Evolutionary conservation across 2,113 vertebrate genomes (phyloP).

Genomic region (Engraulis encrasicolus): DNA sequence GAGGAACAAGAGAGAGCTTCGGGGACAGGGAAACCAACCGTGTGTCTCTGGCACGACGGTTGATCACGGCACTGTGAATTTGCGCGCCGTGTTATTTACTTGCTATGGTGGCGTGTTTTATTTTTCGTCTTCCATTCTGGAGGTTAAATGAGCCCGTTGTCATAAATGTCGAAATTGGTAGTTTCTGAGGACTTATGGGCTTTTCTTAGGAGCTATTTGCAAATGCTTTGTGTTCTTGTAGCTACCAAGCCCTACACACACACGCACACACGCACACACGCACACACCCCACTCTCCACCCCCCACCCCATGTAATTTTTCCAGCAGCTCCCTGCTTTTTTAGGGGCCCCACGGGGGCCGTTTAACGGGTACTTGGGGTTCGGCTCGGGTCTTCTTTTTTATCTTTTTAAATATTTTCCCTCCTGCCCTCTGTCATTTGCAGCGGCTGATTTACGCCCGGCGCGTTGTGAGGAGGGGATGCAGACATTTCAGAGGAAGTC

Average conservation of each 20-base stretch:
- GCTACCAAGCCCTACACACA: slow-evolving; percentile 55
- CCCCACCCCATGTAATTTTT: slow-evolving; percentile 78
- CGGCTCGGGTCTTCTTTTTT: slow-evolving; percentile 74
- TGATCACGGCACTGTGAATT: slow-evolving; percentile 43
- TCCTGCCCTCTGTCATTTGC: slow-evolving; percentile 85
- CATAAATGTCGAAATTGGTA: slow-evolving; percentile 47
- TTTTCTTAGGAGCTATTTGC: slow-evolving; percentile 73
- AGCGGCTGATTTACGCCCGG: slow-evolving; percentile 83
- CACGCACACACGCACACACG: neutral
- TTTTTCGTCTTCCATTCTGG: neutral
- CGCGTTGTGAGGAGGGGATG: slow-evolving; percentile 72
- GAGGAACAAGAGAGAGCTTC: slow-evolving; percentile 34
- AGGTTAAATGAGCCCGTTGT: slow-evolving; percentile 47
- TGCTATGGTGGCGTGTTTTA: slow-evolving; percentile 20
- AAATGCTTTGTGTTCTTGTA: slow-evolving; percentile 71
- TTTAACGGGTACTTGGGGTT: slow-evolving; percentile 84
- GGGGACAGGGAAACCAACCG: slow-evolving; percentile 37
- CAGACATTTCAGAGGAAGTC: slow-evolving; percentile 78
- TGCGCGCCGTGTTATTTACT: neutral
- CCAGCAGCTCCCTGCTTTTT: slow-evolving; percentile 78
- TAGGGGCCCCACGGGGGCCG: slow-evolving; percentile 84
- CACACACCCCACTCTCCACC: slow-evolving; percentile 53
- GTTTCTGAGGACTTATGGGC: slow-evolving; percentile 55
- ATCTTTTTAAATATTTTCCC: slow-evolving; percentile 76
- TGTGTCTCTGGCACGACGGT: slow-evolving; percentile 31